Conservation (phyloP, 2,797 vertebrate species). For the Babyrousa celebensis region DNA sequence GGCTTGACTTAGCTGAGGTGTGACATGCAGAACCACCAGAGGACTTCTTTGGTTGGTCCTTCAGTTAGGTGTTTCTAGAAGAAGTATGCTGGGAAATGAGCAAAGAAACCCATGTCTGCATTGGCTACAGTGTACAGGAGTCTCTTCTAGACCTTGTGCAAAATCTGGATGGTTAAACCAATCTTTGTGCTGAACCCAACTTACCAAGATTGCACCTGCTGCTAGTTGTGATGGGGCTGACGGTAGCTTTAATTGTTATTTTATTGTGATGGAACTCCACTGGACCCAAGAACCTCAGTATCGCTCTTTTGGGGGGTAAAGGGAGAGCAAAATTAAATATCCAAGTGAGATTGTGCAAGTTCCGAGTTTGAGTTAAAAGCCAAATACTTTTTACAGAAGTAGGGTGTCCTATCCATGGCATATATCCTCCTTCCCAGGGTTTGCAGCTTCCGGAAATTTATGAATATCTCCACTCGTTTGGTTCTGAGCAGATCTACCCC, state of each 20-base stretch:
- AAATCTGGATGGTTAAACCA: accelerated
- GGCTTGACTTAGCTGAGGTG: neutral
- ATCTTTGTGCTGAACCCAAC: accelerated
- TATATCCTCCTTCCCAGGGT: accelerated
- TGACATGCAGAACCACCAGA: neutral
- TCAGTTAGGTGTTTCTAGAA: neutral
- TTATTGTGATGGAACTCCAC: neutral
- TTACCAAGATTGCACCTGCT: neutral
- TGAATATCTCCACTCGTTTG: accelerated
- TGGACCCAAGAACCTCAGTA: neutral
- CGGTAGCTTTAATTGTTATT: neutral
- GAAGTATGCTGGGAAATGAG: accelerated
- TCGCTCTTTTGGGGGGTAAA: neutral
- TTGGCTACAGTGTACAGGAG: accelerated
- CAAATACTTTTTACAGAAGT: neutral
- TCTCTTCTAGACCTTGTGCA: neutral
- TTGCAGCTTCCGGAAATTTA: neutral
- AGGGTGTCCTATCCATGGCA: neutral
- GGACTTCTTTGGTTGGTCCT: neutral
- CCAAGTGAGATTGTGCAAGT: accelerated
- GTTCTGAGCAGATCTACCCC: neutral
- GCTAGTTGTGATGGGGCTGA: neutral
- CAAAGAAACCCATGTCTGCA: accelerated
- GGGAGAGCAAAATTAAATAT: neutral
- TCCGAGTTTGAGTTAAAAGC: neutral